Evolutionary conservation across 2,113 vertebrate species (phyloP).

Genomic region (Mola mola): DNA sequence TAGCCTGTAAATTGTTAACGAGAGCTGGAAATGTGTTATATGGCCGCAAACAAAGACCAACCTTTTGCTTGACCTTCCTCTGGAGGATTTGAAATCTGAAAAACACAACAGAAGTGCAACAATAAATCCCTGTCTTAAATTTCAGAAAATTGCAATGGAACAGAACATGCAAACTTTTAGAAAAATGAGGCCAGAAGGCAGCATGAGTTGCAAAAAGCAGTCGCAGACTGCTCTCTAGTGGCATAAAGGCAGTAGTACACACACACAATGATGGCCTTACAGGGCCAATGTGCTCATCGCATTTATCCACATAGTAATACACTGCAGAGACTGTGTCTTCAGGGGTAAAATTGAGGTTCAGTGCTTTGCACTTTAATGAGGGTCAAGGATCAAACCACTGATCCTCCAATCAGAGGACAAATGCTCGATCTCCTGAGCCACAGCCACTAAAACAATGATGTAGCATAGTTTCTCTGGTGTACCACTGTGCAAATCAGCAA

Average conservation of each 20-base stretch:
- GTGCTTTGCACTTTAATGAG: background rate
- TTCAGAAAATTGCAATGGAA: background rate
- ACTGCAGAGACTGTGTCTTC: no score
- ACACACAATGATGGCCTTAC: no score
- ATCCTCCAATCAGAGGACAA: background rate
- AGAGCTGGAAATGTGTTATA: background rate
- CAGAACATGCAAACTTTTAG: background rate
- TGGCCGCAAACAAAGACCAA: slow-evolving; percentile 8
- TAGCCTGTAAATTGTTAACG: background rate
- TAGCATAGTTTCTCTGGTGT: slow-evolving; percentile 4
- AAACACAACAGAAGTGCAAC: background rate
- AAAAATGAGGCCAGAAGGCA: background rate
- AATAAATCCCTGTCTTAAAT: background rate
- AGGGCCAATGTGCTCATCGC: no score
- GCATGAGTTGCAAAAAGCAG: background rate
- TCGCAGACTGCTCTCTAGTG: slow-evolving; percentile 40
- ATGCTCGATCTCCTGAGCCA: no score
- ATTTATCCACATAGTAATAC: no score
- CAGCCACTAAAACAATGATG: slow-evolving; percentile 29
- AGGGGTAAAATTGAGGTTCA: background rate
- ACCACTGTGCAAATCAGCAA: slow-evolving; percentile 28
- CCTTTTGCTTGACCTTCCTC: slow-evolving; percentile 15
- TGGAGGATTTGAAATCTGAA: slow-evolving; percentile 42
- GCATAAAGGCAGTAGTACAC: background rate
- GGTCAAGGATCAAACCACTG: no score